phyloP scores from a whole-genome alignment of 2,797 vertebrate species.

The Danio albolineatus region DNA sequence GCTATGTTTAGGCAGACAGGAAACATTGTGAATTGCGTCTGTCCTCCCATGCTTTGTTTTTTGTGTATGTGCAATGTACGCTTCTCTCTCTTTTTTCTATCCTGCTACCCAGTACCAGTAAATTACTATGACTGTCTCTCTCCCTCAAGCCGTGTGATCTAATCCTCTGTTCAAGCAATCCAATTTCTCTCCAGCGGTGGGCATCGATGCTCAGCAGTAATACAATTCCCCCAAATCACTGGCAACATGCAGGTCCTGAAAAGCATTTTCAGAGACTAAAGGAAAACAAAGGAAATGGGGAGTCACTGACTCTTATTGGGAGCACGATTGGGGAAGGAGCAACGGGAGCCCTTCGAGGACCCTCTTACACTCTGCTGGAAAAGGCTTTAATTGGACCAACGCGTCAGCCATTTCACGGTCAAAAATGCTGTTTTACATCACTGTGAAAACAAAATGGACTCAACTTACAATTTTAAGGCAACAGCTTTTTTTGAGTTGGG shows the following conservation, averaged over 20 bases:
- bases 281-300: conserved; percentile 30
- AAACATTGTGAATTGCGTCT: background rate
- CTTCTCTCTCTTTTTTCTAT: conserved; percentile 19
- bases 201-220: conserved; percentile 45
- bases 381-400: background rate
- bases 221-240: conserved; percentile 48
- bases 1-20: background rate
- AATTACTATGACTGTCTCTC: conserved; percentile 52
- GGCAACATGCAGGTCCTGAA: conserved; percentile 22
- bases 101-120: conserved; percentile 33
- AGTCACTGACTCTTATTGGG: conserved; percentile 5
- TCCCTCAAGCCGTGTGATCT: conserved; percentile 51
- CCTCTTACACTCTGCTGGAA: background rate
- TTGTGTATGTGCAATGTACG: background rate
- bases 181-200: conserved; percentile 54
- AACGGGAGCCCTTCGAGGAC: conserved; percentile 31
- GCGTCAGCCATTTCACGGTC: background rate
- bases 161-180: conserved; percentile 59
- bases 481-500: no score
- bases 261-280: conserved; percentile 39
- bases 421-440: background rate
- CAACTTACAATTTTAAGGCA: no score
- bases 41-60: background rate
- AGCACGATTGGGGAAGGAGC: conserved; percentile 39
- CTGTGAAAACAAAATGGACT: no score